A percentile compares a stretch with the other conserved stretches of the same genome.
Evolutionary conservation across 64 coral and sea anemone species (phyloP).

Genomic region (Anthopleura sola): DNA sequence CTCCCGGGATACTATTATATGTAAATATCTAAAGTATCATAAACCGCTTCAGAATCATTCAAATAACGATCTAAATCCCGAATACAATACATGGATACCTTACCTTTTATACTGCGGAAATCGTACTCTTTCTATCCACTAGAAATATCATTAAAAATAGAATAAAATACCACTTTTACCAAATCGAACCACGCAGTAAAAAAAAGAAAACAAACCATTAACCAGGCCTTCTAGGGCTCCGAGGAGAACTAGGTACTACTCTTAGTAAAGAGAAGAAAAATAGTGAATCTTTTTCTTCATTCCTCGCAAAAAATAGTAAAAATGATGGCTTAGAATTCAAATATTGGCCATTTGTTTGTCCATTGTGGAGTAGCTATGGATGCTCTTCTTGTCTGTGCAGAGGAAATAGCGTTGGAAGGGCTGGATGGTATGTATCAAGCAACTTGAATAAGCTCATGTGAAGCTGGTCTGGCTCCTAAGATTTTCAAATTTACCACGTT

Average conservation of each 20-base stretch:
- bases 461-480: neutral
- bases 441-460: neutral
- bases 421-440: constrained; percentile 46
- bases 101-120: neutral
- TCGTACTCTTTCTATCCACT: neutral
- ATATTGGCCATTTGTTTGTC: neutral
- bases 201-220: constrained; percentile 12
- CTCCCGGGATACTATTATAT: no score
- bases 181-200: neutral
- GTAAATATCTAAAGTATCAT: neutral
- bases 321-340: neutral
- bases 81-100: neutral
- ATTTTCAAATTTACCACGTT: constrained; percentile 11
- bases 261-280: neutral
- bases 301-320: neutral
- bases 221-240: neutral
- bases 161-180: neutral
- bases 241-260: neutral
- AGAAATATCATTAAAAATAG: neutral
- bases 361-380: constrained; percentile 36
- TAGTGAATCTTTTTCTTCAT: neutral
- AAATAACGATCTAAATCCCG: neutral
- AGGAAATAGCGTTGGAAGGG: constrained; percentile 90
- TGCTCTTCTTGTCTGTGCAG: constrained; percentile 45
- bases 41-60: neutral